phyloP scores from a whole-genome alignment of 2,113 vertebrate genomes.

The Prunella himalayana region DNA sequence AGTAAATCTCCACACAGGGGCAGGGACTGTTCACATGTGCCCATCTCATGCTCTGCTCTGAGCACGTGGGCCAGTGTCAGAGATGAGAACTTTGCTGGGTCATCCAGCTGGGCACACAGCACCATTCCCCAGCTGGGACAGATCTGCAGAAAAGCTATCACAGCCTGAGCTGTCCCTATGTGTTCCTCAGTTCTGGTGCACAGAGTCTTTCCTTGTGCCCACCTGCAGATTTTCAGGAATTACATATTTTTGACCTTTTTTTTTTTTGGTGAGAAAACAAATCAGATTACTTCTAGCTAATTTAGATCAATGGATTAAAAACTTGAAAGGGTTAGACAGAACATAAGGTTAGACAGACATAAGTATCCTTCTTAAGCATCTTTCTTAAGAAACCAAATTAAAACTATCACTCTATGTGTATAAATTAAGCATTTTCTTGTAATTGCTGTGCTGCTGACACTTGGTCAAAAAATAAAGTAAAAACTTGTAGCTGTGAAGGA shows the following conservation, averaged over 20 bases:
- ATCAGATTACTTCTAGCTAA: not conserved
- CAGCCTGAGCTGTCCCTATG: accelerated
- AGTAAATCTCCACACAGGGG: not conserved
- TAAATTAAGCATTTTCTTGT: not conserved
- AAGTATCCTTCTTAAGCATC: not conserved
- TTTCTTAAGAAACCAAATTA: not conserved
- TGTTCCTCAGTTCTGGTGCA: not conserved
- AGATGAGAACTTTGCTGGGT: not conserved
- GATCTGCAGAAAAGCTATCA: not conserved
- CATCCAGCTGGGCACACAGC: not conserved
- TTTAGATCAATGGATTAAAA: not conserved
- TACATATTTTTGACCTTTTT: not conserved
- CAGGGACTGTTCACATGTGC: not conserved
- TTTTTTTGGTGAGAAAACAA: not conserved
- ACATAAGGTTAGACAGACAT: not conserved
- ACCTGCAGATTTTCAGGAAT: not conserved
- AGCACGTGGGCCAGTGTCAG: not conserved
- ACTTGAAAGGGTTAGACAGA: not conserved
- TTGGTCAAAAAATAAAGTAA: not conserved
- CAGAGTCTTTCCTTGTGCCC: not conserved
- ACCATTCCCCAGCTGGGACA: not conserved
- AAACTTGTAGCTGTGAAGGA: not conserved
- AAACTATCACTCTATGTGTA: not conserved
- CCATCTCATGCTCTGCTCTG: not conserved
- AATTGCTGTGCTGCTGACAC: not conserved